A percentile compares a stretch with the other conserved stretches of the same genome.
phyloP scores from a whole-genome alignment of 2,797 vertebrate genomes.

The Bovichtus diacanthus region DNA sequence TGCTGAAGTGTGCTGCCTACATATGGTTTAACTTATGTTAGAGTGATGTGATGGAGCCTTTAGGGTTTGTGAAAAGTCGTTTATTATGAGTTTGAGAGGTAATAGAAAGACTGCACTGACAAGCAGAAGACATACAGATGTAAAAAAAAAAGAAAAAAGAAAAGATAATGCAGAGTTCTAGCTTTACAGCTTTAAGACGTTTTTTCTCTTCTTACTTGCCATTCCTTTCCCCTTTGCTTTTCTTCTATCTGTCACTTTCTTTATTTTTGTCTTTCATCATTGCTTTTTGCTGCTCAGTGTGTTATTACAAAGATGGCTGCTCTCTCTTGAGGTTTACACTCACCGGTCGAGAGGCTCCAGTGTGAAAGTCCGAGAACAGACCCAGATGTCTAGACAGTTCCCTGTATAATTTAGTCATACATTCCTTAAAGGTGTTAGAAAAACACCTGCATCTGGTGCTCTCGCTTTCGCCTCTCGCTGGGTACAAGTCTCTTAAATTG shows the following conservation, averaged over 20 bases:
- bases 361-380: constrained; percentile 60
- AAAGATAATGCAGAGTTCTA: constrained; percentile 4
- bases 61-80: constrained; percentile 45
- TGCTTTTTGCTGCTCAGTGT: constrained; percentile 37
- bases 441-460: constrained; percentile 69
- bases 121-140: constrained; percentile 49
- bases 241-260: constrained; percentile 45
- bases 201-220: constrained; percentile 36
- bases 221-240: constrained; percentile 35
- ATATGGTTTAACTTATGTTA: constrained; percentile 56
- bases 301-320: constrained; percentile 64
- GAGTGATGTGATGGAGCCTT: constrained; percentile 34
- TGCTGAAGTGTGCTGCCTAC: constrained; percentile 32
- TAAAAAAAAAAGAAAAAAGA: constrained; percentile 25
- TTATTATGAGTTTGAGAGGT: constrained; percentile 48
- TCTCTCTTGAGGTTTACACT: constrained; percentile 48
- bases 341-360: constrained; percentile 39
- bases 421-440: constrained; percentile 72
- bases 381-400: constrained; percentile 65
- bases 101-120: constrained; percentile 40
- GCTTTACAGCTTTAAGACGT: constrained; percentile 30
- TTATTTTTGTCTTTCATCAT: constrained; percentile 63
- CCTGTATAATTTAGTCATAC: constrained; percentile 69
- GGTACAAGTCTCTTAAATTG: too few species aligned
- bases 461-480: constrained; percentile 49